These are phyloP conservation scores for Cottoperca gobio DNA, from an alignment of 2,797 vertebrate species.

Conservation along the genomic window DNA sequence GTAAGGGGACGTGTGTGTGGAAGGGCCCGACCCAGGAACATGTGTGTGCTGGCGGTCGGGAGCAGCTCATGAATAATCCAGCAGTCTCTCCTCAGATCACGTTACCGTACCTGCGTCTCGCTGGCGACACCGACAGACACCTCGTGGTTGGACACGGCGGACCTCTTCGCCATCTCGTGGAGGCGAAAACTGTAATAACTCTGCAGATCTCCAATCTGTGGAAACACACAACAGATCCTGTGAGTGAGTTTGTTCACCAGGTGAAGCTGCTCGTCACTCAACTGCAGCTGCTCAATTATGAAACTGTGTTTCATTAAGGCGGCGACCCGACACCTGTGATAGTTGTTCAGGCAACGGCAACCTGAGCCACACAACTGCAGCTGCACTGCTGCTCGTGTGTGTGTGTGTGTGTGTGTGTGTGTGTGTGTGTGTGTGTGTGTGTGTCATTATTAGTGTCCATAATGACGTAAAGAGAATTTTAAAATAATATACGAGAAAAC, in stretches of 20 bases:
- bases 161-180: conserved; percentile 88
- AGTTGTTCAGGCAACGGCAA: conserved; percentile 79
- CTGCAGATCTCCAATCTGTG: conserved; percentile 91
- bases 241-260: too few relatives aligned
- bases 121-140: conserved; percentile 89
- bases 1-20: background rate
- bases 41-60: conserved; percentile 50
- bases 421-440: conserved; percentile 33
- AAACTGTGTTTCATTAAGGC: conserved; percentile 74
- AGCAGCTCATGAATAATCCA: conserved; percentile 89
- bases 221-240: conserved; percentile 55
- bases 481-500: background rate
- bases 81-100: conserved; percentile 74
- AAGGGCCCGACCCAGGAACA: background rate
- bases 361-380: conserved; percentile 68
- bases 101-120: conserved; percentile 93
- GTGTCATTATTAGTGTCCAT: too few relatives aligned
- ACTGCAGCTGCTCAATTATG: conserved; percentile 79
- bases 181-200: conserved; percentile 94
- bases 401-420: conserved; percentile 21
- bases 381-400: conserved; percentile 47
- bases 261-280: too few relatives aligned
- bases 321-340: conserved; percentile 81
- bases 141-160: conserved; percentile 86
- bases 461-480: conserved; percentile 44